Conservation (phyloP, 2,888 invertebrate species). For the Thymelicus lineola region DNA sequence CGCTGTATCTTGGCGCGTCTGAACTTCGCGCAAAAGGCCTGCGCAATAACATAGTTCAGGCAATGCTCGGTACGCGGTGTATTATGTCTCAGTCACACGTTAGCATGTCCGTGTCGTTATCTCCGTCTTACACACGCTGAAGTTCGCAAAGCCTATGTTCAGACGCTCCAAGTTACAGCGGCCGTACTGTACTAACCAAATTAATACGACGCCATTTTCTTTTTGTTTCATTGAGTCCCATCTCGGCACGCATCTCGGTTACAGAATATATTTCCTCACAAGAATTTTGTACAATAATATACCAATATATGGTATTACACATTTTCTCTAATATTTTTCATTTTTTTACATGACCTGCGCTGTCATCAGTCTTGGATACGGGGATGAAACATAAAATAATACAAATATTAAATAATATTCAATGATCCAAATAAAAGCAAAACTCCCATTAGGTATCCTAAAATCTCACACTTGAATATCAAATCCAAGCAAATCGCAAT, state of each 20-base stretch:
- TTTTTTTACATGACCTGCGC: not conserved
- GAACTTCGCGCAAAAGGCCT: too few species aligned
- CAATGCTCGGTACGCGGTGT: too few species aligned
- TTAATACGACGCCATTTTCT: not conserved
- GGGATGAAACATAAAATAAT: conserved; percentile 2
- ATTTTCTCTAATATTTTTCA: not conserved
- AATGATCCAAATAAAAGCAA: not conserved
- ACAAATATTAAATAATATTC: not conserved
- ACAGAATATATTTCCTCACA: not conserved
- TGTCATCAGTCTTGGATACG: conserved; percentile 21
- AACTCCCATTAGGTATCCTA: not conserved
- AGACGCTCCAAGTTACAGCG: too few species aligned
- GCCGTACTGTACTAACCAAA: too few species aligned
- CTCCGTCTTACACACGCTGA: too few species aligned
- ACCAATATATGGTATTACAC: too few species aligned
- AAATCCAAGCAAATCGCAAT: not conserved
- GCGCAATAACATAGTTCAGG: too few species aligned
- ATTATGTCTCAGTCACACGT: too few species aligned
- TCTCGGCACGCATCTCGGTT: not conserved
- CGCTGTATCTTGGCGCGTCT: too few species aligned
- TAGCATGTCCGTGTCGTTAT: too few species aligned
- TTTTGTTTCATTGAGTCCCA: not conserved
- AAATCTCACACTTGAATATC: not conserved
- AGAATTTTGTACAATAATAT: not conserved
- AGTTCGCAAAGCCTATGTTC: too few species aligned